phyloP scores from a whole-genome alignment of 2,113 vertebrate species.

The Pteronura brasiliensis region DNA sequence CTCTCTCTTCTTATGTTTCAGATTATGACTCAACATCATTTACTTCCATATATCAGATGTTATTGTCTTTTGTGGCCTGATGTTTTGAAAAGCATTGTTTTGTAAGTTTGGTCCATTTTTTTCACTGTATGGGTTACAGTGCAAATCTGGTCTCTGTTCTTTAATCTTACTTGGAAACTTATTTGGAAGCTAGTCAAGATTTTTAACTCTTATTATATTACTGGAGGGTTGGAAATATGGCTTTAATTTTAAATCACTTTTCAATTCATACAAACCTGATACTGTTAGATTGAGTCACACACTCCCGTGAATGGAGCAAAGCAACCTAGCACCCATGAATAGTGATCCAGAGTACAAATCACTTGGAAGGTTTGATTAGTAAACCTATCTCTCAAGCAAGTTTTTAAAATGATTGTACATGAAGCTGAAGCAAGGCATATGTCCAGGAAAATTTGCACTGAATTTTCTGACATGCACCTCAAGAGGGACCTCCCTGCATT shows the following conservation, averaged over 20 bases:
- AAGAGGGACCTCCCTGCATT: neutral
- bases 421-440: neutral
- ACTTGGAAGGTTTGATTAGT: neutral
- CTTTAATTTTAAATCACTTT: neutral
- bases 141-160: neutral
- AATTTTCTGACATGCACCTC: neutral
- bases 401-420: neutral
- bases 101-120: neutral
- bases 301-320: neutral
- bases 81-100: neutral
- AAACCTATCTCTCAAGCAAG: neutral
- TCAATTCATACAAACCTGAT: neutral
- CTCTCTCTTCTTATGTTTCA: neutral
- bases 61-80: neutral
- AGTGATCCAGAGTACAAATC: neutral
- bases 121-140: neutral
- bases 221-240: neutral
- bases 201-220: neutral
- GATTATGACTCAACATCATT: neutral
- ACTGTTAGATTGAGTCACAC: neutral
- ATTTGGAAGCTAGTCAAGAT: neutral
- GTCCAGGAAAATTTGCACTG: neutral
- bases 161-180: neutral
- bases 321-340: neutral
- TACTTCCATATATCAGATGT: neutral